phyloP scores from a whole-genome alignment of 2,888 invertebrate species.

The Heteropelma amictum region DNA sequence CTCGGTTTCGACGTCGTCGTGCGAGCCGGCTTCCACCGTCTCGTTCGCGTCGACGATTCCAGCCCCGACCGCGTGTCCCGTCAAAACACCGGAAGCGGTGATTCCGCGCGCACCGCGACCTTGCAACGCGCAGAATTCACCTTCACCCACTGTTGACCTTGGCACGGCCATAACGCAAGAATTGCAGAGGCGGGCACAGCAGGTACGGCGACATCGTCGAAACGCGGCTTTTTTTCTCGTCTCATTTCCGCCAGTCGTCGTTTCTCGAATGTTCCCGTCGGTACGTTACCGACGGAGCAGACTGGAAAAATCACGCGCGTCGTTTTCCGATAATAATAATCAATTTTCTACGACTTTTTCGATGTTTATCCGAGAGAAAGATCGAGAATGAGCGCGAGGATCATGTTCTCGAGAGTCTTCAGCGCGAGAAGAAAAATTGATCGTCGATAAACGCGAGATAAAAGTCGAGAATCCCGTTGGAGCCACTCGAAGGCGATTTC shows the following conservation, averaged over 20 bases:
- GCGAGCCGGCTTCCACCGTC: constrained; percentile 69
- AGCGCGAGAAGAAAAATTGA: too few species aligned
- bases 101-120: constrained; percentile 57
- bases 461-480: constrained; percentile 18
- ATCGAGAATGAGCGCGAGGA: too few species aligned
- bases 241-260: too few species aligned
- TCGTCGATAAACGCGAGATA: too few species aligned
- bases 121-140: constrained; percentile 63
- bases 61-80: constrained; percentile 74
- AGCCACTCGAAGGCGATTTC: constrained; percentile 7
- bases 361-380: too few species aligned
- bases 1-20: constrained; percentile 74
- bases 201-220: constrained; percentile 74
- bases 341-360: too few species aligned
- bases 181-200: constrained; percentile 83
- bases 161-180: constrained; percentile 86
- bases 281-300: background rate
- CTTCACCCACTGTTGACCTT: constrained; percentile 79
- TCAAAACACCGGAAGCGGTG: constrained; percentile 54
- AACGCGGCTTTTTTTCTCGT: too few species aligned
- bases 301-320: background rate
- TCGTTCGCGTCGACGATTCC: constrained; percentile 65
- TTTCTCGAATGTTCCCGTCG: too few species aligned
- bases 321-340: too few species aligned
- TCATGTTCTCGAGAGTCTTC: too few species aligned